A percentile compares a stretch with the other conserved stretches of the same genome.
These are phyloP conservation scores for Acanthosoma haemorrhoidale DNA, from an alignment of 2,888 invertebrate genomes.

Conservation along the genomic window DNA sequence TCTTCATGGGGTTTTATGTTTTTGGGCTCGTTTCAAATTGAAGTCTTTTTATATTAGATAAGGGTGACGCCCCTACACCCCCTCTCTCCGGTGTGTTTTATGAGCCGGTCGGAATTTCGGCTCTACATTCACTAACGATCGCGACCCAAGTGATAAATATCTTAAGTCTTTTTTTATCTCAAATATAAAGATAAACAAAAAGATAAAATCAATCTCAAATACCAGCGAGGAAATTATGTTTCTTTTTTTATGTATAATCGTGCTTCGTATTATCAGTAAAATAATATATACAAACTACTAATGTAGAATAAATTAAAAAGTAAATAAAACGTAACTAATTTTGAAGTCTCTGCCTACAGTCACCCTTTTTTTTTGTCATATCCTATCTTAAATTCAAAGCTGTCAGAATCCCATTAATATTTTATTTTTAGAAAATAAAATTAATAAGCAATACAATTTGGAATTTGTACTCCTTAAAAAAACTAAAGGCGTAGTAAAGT, in stretches of 20 bases:
- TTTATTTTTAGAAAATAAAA: too few relatives aligned
- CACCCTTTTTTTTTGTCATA: too few relatives aligned
- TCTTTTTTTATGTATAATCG: not conserved
- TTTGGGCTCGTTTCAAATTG: slow-evolving; percentile 34
- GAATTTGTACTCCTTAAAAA: too few relatives aligned
- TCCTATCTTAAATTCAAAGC: too few relatives aligned
- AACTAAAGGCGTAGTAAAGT: too few relatives aligned
- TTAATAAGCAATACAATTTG: too few relatives aligned
- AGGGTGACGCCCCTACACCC: slow-evolving; percentile 27
- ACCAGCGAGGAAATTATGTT: not conserved
- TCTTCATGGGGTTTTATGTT: slow-evolving; percentile 32
- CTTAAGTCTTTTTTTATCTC: slow-evolving; percentile 18
- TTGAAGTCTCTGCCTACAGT: too few relatives aligned
- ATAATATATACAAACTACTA: too few relatives aligned
- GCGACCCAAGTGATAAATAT: slow-evolving; percentile 17
- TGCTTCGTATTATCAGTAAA: too few relatives aligned
- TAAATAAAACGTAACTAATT: too few relatives aligned
- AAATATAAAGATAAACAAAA: not conserved
- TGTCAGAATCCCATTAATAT: too few relatives aligned
- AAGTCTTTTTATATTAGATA: slow-evolving; percentile 32
- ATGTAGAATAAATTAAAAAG: too few relatives aligned
- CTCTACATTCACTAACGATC: slow-evolving; percentile 24
- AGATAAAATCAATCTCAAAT: not conserved
- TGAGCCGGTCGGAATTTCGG: slow-evolving; percentile 25
- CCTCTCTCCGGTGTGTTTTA: slow-evolving; percentile 21